Evolutionary conservation across 2,797 vertebrate genomes (phyloP).

Genomic region (Bradypodion ventrale): DNA sequence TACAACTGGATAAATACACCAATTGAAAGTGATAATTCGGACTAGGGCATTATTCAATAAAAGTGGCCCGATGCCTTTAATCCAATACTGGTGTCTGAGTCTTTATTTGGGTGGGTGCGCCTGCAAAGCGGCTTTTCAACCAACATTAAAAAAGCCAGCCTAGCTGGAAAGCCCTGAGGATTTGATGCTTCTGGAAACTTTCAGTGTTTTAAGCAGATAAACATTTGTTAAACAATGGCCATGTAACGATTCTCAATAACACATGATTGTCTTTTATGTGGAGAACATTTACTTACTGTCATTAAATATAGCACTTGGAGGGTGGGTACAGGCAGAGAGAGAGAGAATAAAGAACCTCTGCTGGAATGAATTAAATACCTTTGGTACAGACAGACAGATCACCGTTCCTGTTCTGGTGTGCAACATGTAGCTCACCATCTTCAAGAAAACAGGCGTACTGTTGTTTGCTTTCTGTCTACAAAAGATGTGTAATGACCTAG

Average conservation of each 20-base stretch:
- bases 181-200: constrained; percentile 51
- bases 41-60: no score
- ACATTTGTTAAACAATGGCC: constrained; percentile 48
- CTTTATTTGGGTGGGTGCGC: no score
- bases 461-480: constrained; percentile 62
- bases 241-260: constrained; percentile 57
- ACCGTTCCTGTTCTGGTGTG: constrained; percentile 59
- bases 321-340: constrained; percentile 48
- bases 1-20: no score
- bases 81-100: no score
- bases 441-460: constrained; percentile 63
- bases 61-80: no score
- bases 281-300: constrained; percentile 70
- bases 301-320: constrained; percentile 64
- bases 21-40: no score
- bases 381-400: constrained; percentile 50
- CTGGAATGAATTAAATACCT: constrained; percentile 61
- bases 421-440: constrained; percentile 58
- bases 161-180: constrained; percentile 36
- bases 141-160: constrained; percentile 18
- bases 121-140: constrained; percentile 14
- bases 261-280: constrained; percentile 57
- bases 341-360: constrained; percentile 62
- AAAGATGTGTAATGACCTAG: constrained; percentile 60
- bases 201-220: constrained; percentile 54